Conservation (phyloP, 2,888 invertebrate genomes). For the Linnaemya tessellans region DNA sequence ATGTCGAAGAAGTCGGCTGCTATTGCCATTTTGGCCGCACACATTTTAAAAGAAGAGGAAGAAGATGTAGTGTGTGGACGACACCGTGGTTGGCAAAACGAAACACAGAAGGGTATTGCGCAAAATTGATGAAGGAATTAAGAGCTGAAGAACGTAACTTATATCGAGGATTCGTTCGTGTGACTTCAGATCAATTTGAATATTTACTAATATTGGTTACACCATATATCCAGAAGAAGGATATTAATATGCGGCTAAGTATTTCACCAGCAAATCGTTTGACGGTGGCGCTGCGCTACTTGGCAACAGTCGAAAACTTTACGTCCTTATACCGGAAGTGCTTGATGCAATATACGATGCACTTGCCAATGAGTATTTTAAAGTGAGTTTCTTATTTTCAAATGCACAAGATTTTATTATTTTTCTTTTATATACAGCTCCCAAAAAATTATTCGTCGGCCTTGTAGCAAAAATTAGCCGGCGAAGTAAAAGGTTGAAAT, state of each 20-base stretch:
- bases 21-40: background rate
- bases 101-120: background rate
- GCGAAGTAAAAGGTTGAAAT: no score
- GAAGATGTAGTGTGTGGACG: background rate
- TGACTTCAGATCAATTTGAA: conserved; percentile 32
- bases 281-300: conserved; percentile 26
- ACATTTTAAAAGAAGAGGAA: background rate
- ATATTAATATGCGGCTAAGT: conserved; percentile 33
- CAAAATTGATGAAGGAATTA: conserved; percentile 18
- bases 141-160: conserved; percentile 25
- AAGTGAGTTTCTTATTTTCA: conserved; percentile 7
- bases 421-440: conserved; percentile 3
- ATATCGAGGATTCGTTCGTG: conserved; percentile 32
- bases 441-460: no score
- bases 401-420: conserved; percentile 9
- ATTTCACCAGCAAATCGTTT: conserved; percentile 39
- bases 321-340: conserved; percentile 36
- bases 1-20: no score
- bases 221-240: conserved; percentile 13
- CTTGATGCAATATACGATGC: no score
- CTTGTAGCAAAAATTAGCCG: no score
- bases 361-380: no score
- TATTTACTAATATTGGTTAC: conserved; percentile 10
- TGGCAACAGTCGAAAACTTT: conserved; percentile 25
- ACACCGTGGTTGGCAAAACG: background rate